Percentiles rank a stretch among this genome's conserved stretches.
Evolutionary conservation across 2,888 invertebrate species (phyloP).

Genomic region (Gryllus longicercus): DNA sequence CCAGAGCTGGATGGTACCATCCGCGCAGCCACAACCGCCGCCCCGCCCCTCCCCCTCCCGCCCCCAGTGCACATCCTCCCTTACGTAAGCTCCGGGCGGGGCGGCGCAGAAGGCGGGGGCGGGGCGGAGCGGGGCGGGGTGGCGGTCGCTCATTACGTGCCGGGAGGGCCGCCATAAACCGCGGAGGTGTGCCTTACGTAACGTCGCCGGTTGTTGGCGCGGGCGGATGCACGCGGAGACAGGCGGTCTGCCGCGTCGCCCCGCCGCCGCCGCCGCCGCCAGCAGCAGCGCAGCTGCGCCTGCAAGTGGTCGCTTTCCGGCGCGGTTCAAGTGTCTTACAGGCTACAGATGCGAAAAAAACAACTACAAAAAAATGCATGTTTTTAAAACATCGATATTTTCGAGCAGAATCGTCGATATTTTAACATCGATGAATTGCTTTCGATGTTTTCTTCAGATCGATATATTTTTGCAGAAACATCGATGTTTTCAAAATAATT

Average conservation of each 20-base stretch:
- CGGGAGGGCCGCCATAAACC: background rate
- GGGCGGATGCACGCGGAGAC: constrained; percentile 5
- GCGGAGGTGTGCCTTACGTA: background rate
- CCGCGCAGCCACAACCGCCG: background rate
- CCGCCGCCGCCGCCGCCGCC: background rate
- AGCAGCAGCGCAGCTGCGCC: background rate
- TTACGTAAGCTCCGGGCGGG: background rate
- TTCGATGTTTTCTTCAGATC: too few species aligned
- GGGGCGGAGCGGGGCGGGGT: background rate
- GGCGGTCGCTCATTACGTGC: background rate
- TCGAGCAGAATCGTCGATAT: too few species aligned
- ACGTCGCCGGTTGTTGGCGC: background rate
- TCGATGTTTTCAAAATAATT: too few species aligned
- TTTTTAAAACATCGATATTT: too few species aligned
- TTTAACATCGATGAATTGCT: too few species aligned
- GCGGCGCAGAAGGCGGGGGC: background rate
- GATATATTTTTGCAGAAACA: too few species aligned
- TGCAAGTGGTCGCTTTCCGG: too few species aligned
- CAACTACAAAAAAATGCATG: too few species aligned
- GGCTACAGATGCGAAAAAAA: too few species aligned
- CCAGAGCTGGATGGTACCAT: background rate
- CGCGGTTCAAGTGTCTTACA: too few species aligned
- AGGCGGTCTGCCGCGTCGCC: background rate
- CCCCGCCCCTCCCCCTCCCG: background rate
- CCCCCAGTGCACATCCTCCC: background rate